phyloP scores from a whole-genome alignment of 64 coral and sea anemone species.

The Actinia equina region DNA sequence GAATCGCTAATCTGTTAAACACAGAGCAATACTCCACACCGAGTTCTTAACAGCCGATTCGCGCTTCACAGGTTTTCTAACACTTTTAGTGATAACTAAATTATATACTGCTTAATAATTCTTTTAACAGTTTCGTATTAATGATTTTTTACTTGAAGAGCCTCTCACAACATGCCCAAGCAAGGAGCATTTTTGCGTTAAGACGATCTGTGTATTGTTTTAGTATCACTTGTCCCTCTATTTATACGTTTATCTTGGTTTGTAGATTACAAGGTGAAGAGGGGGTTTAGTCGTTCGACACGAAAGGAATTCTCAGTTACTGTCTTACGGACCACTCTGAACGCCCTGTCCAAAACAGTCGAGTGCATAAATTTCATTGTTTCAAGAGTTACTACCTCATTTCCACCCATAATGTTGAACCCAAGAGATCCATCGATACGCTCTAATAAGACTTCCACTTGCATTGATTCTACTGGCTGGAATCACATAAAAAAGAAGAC shows the following conservation, averaged over 20 bases:
- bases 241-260: conserved; percentile 19
- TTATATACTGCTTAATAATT: conserved; percentile 52
- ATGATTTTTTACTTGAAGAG: conserved; percentile 35
- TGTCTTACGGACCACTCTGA: neutral
- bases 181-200: conserved; percentile 11
- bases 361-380: neutral
- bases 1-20: conserved; percentile 15
- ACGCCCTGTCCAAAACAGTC: neutral
- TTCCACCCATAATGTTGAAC: conserved; percentile 90
- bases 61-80: conserved; percentile 28
- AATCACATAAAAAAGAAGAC: conserved; percentile 50
- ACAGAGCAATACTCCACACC: conserved; percentile 10
- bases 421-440: conserved; percentile 74
- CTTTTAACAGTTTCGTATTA: conserved; percentile 53
- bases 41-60: conserved; percentile 14
- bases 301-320: conserved; percentile 52
- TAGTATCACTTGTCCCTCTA: neutral
- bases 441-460: conserved; percentile 74
- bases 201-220: conserved; percentile 11
- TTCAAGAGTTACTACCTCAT: conserved; percentile 59
- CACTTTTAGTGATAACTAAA: conserved; percentile 52
- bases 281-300: conserved; percentile 45
- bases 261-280: conserved; percentile 37
- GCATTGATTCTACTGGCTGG: conserved; percentile 71
- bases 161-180: conserved; percentile 32